Evolutionary conservation across 2,113 vertebrate genomes (phyloP), one percentile per base, ranked within the genome.

Genomic region (Eulemur macaco): DNA sequence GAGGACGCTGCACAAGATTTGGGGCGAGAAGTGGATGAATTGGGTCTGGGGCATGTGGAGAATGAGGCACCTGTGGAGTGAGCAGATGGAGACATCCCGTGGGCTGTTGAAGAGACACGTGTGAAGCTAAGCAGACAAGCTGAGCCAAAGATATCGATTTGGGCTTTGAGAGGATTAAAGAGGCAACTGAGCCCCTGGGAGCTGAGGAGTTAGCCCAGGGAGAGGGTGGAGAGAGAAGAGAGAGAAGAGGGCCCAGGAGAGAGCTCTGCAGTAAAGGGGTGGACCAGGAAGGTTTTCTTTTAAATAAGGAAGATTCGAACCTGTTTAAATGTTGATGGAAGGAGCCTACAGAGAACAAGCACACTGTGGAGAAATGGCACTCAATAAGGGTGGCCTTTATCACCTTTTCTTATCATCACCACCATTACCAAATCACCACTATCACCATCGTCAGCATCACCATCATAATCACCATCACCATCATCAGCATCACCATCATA

Each of bases 401-500:
- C 20, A 29, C 73, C 42, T 20, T 20, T 31, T 52, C 42, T 23
- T 1, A 4, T 12, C 37, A 11, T 10, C 39, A 27, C 29, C 29
- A 17, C 20, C 12, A 5, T 64, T 23, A 23, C 10, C 58, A 60
- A 42, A 42, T 42, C 6, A 56, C 15, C 77, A 56, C 20, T 52
- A 81, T 4, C n/a, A 80, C 0, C 34, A 80, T 1, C 20, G 37
- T 3, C 78, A 56, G 0, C 34, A 56, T 1, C 23, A 25, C 1
- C 69, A 42, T 0, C 12, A 25, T 5, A 6, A 8, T 2, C 23
- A 45, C 3, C 39, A 73, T 0, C 52, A 80, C 1, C 52, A 80
- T 1, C 13, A 81, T 0, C 13, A 39, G 2, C 54, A 58, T 0
- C 8, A 50, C 1, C 13, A 9, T 1, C 45, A 31, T 4, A 42